A percentile compares a stretch with the other conserved stretches of the same genome.
phyloP scores from a whole-genome alignment of 1,140 invertebrate genomes.

The Antheraea mylitta region DNA sequence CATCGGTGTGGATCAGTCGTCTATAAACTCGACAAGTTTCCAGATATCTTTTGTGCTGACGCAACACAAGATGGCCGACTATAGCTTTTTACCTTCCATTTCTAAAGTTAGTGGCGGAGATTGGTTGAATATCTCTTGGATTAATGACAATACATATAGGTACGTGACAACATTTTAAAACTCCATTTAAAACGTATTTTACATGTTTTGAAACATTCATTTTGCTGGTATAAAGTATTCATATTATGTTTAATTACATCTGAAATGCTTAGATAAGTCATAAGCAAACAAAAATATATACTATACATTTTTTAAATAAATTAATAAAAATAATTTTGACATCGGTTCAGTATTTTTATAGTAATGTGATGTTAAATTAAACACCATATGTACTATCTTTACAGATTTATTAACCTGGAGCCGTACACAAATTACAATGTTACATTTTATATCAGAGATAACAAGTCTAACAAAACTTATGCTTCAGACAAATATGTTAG shows the following conservation, averaged over 20 bases:
- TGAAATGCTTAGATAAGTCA: no score
- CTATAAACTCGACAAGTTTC: conserved; percentile 64
- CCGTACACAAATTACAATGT: no score
- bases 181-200: no score
- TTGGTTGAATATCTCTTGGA: conserved; percentile 68
- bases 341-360: no score
- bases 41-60: conserved; percentile 69
- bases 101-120: conserved; percentile 55
- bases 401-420: conserved; percentile 82
- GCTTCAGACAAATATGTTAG: conserved; percentile 81
- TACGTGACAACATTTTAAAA: conserved; percentile 13
- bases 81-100: conserved; percentile 66
- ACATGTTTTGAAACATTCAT: no score
- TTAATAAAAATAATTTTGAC: no score
- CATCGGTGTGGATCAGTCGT: conserved; percentile 60
- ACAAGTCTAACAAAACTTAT: conserved; percentile 73
- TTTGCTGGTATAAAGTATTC: no score
- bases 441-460: conserved; percentile 63
- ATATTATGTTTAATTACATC: no score
- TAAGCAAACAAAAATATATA: no score
- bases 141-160: conserved; percentile 60
- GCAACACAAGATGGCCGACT: conserved; percentile 58
- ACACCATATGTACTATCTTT: conserved; percentile 29
- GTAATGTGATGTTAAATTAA: no score
- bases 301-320: no score